phyloP scores from a whole-genome alignment of 2,888 invertebrate species.

The Horisme vitalbata region DNA sequence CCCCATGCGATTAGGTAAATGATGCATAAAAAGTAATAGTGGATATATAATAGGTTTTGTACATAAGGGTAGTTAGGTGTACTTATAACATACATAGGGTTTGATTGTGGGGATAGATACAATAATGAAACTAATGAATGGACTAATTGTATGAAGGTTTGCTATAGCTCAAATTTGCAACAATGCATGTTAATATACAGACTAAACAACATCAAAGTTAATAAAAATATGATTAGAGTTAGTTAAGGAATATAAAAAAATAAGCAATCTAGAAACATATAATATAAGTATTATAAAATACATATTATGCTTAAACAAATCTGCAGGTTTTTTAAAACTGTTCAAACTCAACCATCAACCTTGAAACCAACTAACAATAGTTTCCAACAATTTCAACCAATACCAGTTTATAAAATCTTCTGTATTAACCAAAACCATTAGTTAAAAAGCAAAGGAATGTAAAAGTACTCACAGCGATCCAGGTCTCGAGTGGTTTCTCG shows the following conservation, averaged over 20 bases:
- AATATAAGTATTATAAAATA: not conserved
- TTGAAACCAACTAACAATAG: too few relatives aligned
- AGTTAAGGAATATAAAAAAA: not conserved
- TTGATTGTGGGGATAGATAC: too few relatives aligned
- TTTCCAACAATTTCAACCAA: too few relatives aligned
- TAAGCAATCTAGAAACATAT: slow-evolving; percentile 1
- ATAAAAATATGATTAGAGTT: slow-evolving; percentile 2
- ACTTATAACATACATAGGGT: too few relatives aligned
- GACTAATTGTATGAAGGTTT: not conserved
- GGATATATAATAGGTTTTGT: too few relatives aligned
- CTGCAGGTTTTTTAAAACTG: too few relatives aligned
- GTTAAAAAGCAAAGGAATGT: not conserved
- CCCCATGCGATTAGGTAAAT: slow-evolving; percentile 22
- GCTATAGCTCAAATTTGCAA: not conserved
- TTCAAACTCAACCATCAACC: too few relatives aligned
- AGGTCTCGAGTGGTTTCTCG: slow-evolving; percentile 91
- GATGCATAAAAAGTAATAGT: too few relatives aligned
- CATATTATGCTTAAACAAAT: too few relatives aligned
- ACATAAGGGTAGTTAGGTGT: too few relatives aligned
- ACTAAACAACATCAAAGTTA: slow-evolving; percentile 16
- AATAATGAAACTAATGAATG: not conserved
- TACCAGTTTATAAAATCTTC: too few relatives aligned
- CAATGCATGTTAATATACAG: slow-evolving; percentile 6
- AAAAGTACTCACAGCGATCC: slow-evolving; percentile 89
- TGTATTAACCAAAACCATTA: not conserved